A percentile compares a stretch with the other conserved stretches of the same genome.
These are phyloP conservation scores for Hypena proboscidalis DNA, from an alignment of 2,888 invertebrate genomes.

Conservation along the genomic window DNA sequence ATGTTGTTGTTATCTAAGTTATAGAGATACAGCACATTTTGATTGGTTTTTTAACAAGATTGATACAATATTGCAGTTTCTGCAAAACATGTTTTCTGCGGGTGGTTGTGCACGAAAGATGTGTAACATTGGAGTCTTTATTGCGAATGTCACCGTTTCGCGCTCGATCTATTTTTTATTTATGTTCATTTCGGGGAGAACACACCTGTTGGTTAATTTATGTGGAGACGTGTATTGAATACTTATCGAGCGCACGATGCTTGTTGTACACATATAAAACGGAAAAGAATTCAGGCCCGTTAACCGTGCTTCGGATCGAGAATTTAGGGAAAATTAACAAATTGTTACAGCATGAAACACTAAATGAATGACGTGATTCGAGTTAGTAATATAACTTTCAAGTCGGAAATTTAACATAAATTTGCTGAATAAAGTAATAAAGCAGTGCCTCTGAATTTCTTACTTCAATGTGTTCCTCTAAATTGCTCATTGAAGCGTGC, in stretches of 20 bases:
- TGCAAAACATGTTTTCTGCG: constrained; percentile 16
- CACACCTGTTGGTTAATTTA: constrained; percentile 68
- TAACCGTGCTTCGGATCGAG: constrained; percentile 47
- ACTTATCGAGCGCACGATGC: constrained; percentile 45
- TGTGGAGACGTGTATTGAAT: constrained; percentile 53
- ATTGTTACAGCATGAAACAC: constrained; percentile 51
- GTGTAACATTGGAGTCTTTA: constrained; percentile 28
- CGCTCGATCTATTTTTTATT: constrained; percentile 50
- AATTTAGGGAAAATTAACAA: constrained; percentile 57
- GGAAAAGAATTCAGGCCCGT: constrained; percentile 52
- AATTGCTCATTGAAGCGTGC: constrained; percentile 2
- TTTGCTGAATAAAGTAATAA: constrained; percentile 53
- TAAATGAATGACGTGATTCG: constrained; percentile 39
- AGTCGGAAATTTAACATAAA: constrained; percentile 56
- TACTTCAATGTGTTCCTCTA: not conserved
- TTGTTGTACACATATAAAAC: constrained; percentile 50
- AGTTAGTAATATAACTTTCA: too few relatives aligned
- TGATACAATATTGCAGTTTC: constrained; percentile 17
- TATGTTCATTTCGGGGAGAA: constrained; percentile 56
- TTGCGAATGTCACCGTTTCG: constrained; percentile 38
- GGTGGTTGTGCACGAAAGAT: constrained; percentile 16
- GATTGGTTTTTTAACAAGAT: constrained; percentile 25
- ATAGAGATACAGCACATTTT: constrained; percentile 29
- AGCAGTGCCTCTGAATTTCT: not conserved
- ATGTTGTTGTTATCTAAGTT: constrained; percentile 30